A percentile compares a stretch with the other conserved stretches of the same genome.
Evolutionary conservation across 2,888 invertebrate species (phyloP).

Genomic region (Oxytorus armatus): DNA sequence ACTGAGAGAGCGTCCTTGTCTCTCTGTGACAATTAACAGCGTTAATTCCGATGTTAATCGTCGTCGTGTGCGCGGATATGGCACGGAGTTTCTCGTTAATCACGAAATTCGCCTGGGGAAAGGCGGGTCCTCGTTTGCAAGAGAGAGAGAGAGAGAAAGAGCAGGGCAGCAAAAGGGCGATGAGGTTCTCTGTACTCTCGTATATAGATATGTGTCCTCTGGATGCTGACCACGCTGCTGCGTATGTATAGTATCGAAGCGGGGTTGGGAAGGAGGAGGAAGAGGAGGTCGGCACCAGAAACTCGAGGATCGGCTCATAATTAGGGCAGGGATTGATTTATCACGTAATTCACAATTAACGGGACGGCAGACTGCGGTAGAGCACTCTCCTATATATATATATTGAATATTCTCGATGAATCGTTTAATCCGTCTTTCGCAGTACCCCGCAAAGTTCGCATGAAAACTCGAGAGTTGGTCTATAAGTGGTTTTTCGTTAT

Average conservation of each 20-base stretch:
- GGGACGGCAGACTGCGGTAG: constrained; percentile 44
- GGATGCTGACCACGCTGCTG: constrained; percentile 48
- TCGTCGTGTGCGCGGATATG: constrained; percentile 43
- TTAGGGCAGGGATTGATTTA: constrained; percentile 78
- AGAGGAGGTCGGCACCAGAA: constrained; percentile 8
- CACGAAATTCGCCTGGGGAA: constrained; percentile 25
- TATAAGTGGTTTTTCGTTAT: no score
- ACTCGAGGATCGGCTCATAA: constrained; percentile 73
- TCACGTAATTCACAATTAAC: constrained; percentile 78
- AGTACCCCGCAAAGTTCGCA: neutral
- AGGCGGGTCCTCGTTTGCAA: constrained; percentile 5
- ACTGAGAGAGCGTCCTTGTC: neutral
- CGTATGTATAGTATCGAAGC: neutral
- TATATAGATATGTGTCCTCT: neutral
- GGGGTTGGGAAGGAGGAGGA: neutral
- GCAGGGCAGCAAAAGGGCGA: constrained; percentile 30
- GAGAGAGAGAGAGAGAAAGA: neutral
- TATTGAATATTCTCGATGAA: neutral
- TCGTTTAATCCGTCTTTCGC: neutral
- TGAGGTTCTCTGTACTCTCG: constrained; percentile 25
- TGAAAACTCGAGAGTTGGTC: neutral
- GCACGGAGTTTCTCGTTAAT: constrained; percentile 52
- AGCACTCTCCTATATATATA: constrained; percentile 13
- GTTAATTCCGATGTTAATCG: constrained; percentile 58
- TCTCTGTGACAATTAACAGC: constrained; percentile 39